A percentile compares a stretch with the other conserved stretches of the same genome.
phyloP scores from a whole-genome alignment of 2,888 invertebrate species.

The Gisinianus flammeolus region DNA sequence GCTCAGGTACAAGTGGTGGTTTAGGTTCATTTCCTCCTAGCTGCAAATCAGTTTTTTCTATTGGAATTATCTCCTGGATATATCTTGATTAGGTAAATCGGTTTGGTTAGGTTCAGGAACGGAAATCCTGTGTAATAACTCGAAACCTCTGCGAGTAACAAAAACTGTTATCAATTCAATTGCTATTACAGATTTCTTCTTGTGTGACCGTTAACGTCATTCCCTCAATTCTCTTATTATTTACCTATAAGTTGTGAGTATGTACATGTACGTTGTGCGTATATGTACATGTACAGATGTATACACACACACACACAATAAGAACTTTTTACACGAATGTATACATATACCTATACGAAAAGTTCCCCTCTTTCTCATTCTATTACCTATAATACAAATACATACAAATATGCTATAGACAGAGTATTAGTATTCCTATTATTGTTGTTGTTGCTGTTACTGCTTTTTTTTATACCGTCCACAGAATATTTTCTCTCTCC shows the following conservation, averaged over 20 bases:
- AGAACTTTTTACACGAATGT: too few relatives aligned
- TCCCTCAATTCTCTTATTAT: constrained; percentile 31
- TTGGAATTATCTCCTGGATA: constrained; percentile 56
- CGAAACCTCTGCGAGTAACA: constrained; percentile 28
- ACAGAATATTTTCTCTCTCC: neutral
- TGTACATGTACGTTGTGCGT: neutral
- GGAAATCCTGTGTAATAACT: constrained; percentile 58
- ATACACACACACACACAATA: neutral
- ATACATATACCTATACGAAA: neutral
- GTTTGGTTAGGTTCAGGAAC: constrained; percentile 56
- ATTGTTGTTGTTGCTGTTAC: too few relatives aligned
- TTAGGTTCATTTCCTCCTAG: constrained; percentile 55
- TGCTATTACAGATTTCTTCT: constrained; percentile 52
- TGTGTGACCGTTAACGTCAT: constrained; percentile 53
- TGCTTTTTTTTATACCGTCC: neutral
- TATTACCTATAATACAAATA: neutral
- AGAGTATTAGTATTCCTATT: too few relatives aligned
- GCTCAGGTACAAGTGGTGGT: constrained; percentile 44
- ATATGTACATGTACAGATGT: neutral
- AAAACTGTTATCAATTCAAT: constrained; percentile 52
- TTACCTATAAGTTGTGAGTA: neutral
- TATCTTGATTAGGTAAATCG: constrained; percentile 59
- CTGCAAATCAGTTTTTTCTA: constrained; percentile 56
- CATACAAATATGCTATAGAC: neutral
- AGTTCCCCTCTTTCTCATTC: neutral